A percentile compares a stretch with the other conserved stretches of the same genome.
Evolutionary conservation across 2,888 invertebrate species (phyloP).

Genomic region (Lepetodrilus schrolli): DNA sequence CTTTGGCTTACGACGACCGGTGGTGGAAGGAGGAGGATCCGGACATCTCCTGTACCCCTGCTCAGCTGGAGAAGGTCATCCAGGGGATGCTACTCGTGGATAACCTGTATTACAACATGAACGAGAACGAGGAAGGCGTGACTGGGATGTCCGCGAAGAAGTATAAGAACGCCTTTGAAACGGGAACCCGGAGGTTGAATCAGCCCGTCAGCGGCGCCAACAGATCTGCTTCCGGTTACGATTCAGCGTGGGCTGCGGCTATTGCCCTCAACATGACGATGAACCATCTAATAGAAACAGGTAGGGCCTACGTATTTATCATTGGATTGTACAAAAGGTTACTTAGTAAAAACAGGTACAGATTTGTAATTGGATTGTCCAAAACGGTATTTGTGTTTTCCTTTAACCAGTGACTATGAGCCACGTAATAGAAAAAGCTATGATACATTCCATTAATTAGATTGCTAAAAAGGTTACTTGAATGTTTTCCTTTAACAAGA

Average conservation of each 20-base stretch:
- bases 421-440: too few species aligned
- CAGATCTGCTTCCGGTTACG: slow-evolving; percentile 40
- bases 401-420: too few species aligned
- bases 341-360: too few species aligned
- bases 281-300: not conserved
- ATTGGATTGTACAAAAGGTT: too few species aligned
- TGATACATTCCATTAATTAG: too few species aligned
- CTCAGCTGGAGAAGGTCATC: slow-evolving; percentile 32
- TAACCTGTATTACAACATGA: not conserved
- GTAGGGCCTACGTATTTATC: too few species aligned
- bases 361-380: too few species aligned
- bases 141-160: not conserved
- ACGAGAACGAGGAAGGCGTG: not conserved
- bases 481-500: too few species aligned
- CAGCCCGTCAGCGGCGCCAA: slow-evolving; percentile 13
- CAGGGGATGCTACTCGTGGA: not conserved
- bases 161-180: not conserved
- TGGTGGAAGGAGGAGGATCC: slow-evolving; percentile 36
- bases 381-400: too few species aligned
- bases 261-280: slow-evolving; percentile 41
- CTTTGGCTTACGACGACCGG: slow-evolving; percentile 28
- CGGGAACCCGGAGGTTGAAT: not conserved
- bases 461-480: too few species aligned
- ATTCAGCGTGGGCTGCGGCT: slow-evolving; percentile 45
- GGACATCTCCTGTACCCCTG: slow-evolving; percentile 34